These are phyloP conservation scores for Cantharis flavilabris DNA, from an alignment of 2,888 invertebrate species.

Conservation along the genomic window DNA sequence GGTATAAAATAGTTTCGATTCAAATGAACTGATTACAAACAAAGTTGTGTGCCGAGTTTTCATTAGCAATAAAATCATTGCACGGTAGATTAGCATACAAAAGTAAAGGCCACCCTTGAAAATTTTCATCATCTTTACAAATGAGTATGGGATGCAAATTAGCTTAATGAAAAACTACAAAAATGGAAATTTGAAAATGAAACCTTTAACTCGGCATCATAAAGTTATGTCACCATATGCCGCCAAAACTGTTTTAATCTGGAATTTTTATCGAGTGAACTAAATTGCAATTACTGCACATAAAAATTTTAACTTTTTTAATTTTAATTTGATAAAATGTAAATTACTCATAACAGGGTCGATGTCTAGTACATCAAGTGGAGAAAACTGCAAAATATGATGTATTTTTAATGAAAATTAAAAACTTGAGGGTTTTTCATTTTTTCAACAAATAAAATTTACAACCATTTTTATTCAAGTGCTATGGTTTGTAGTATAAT, in stretches of 20 bases:
- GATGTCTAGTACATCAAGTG: not conserved
- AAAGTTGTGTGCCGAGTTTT: conserved; percentile 35
- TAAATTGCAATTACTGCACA: not conserved
- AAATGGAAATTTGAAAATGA: not conserved
- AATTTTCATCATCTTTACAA: conserved; percentile 29
- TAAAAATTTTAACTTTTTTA: not conserved
- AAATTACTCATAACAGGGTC: not conserved
- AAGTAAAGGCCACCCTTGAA: conserved; percentile 37
- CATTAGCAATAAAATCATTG: conserved; percentile 45
- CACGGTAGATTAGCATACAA: conserved; percentile 39
- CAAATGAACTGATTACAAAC: conserved; percentile 26
- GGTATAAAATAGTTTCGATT: conserved; percentile 24
- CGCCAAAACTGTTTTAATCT: not conserved
- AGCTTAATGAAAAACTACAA: not conserved
- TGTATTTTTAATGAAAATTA: not conserved
- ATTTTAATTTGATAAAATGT: not conserved
- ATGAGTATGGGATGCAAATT: conserved; percentile 31
- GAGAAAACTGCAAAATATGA: not conserved
- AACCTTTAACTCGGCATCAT: not conserved
- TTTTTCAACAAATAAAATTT: not conserved
- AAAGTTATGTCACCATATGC: not conserved
- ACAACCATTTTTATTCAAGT: not conserved
- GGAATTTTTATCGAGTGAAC: not conserved
- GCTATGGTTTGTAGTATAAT: not conserved
- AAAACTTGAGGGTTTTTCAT: not conserved